Conservation (phyloP, 2,797 vertebrate genomes). For the Paedocypris micromegethes region DNA sequence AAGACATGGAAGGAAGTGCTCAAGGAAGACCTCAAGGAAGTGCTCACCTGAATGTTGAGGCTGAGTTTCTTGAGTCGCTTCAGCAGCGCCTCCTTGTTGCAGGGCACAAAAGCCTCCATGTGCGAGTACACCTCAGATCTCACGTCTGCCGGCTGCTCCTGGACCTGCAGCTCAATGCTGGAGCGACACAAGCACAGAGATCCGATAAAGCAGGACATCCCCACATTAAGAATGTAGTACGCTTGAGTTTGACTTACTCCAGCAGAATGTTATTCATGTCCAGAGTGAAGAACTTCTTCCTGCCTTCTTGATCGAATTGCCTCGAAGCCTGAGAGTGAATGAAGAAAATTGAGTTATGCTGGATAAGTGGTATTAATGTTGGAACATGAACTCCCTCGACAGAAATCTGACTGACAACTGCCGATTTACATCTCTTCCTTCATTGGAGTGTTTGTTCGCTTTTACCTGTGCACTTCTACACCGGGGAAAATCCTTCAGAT, state of each 20-base stretch:
- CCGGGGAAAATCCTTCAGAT: no score
- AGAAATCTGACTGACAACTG: background rate
- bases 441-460: no score
- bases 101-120: conserved; percentile 92
- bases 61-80: conserved; percentile 94
- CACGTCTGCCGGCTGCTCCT: conserved; percentile 78
- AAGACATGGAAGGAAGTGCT: no score
- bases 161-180: conserved; percentile 93
- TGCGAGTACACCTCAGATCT: conserved; percentile 85
- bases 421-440: no score
- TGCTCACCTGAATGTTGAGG: conserved; percentile 86
- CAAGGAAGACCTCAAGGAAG: no score
- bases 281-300: conserved; percentile 97
- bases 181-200: conserved; percentile 5
- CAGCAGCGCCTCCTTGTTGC: conserved; percentile 92
- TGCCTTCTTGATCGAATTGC: conserved; percentile 96
- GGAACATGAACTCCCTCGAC: conserved; percentile 30
- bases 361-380: background rate
- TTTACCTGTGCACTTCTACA: no score
- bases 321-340: conserved; percentile 76
- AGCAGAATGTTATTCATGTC: conserved; percentile 98
- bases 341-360: background rate
- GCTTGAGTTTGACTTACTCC: conserved; percentile 80
- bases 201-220: conserved; percentile 4
- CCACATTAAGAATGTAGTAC: conserved; percentile 1